Evolutionary conservation across 2,113 vertebrate species (phyloP), one percentile per base, ranked within the genome.

Genomic region (Pyxicephalus adspersus): DNA sequence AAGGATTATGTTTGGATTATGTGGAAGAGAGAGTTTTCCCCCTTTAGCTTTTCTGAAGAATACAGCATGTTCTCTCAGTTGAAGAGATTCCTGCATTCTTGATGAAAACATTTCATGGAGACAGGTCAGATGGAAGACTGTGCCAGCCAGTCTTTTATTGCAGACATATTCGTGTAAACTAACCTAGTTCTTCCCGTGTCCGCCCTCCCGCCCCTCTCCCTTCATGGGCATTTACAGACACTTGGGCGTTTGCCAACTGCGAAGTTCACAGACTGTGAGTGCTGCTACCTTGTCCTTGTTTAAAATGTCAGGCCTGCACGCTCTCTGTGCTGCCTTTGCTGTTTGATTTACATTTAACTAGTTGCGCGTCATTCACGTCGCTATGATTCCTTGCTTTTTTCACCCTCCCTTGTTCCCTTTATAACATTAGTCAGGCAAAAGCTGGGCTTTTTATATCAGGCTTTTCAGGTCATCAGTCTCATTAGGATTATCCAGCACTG

Each of bases 221-320:
- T 64, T 60, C 38, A 72, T 81, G 67, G 78, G 78, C 78, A 81
- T 81, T 74, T 73, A 73, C 68, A 74, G 79, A 73, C 79, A 81
- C 28, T 81, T 81, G 79, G 68, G 68, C 17, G 28, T 7, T 31
- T 74, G 79, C 79, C 79, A 81, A 26, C 61, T 74, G 58, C 26
- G 79, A 81, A 81, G 79, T 81, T 81, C 79, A 81, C 64, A 63
- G 58, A 72, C 70, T 74, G 70, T 51, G 16, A 74, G 61, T 65
- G 60, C 79, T 72, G 78, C 67, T 81, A 74, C 68, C 79, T 81
- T 74, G 79, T 65, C 79, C 79, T 81, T 81, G 79, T 80, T 72
- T 71, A 58, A 81, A 80, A 80, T 80, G 65, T 80, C 77, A 81
- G 79, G 79, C 79, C 79, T 74, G 25, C 68, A 34, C 22, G 34